A percentile compares a stretch with the other conserved stretches of the same genome.
Conservation (phyloP, 2,113 vertebrate species). For the Lota lota region DNA sequence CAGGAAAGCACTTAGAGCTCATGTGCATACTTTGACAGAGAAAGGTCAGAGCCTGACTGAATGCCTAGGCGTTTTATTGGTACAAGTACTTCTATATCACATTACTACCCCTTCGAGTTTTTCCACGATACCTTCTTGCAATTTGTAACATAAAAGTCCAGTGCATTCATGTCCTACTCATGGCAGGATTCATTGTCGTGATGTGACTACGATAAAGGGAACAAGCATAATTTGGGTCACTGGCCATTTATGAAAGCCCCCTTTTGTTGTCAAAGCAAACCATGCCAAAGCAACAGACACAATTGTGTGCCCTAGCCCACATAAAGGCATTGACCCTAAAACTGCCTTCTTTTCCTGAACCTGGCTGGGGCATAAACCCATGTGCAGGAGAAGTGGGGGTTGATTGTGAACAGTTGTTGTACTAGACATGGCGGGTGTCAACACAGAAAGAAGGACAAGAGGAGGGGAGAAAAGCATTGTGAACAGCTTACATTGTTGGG, state of each 20-base stretch:
- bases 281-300: constrained; percentile 64
- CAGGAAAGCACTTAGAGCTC: no score
- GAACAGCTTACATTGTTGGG: background rate
- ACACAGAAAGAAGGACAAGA: constrained; percentile 6
- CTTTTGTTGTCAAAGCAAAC: constrained; percentile 70
- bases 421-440: constrained; percentile 14
- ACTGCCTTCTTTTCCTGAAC: constrained; percentile 40
- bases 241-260: constrained; percentile 62
- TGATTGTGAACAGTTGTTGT: constrained; percentile 22
- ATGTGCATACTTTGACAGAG: no score
- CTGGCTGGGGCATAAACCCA: constrained; percentile 11
- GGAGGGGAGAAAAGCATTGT: background rate
- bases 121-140: no score
- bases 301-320: constrained; percentile 59
- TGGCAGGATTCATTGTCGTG: constrained; percentile 22
- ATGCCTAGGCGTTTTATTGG: no score
- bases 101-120: no score
- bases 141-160: background rate
- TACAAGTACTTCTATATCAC: no score
- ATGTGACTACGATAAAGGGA: constrained; percentile 28
- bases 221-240: constrained; percentile 66
- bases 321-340: constrained; percentile 65
- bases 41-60: no score
- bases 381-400: background rate
- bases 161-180: background rate